Base-by-base conservation (phyloP, 2,797 vertebrate genomes). In the Molossus molossus region DNA sequence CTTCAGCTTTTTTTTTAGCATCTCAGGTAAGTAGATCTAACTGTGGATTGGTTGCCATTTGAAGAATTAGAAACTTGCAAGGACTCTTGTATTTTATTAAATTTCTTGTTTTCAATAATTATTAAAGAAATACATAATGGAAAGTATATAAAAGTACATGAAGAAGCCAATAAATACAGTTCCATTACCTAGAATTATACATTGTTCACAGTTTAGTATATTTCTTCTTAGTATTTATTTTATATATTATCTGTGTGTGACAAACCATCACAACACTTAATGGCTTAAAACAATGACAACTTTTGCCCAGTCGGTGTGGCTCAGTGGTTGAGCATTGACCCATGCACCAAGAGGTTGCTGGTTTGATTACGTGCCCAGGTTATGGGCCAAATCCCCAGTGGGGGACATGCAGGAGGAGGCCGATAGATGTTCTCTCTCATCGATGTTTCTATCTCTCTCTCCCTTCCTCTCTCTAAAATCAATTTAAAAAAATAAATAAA, bases 111-210 rank as follows among this genome's bases (percentile, higher is more conserved):
- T 93, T 64, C 18, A 65, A 15, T 17, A 80, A 79, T 72, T 53
- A 45, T 69, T 84, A 80, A 75, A 67, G 9, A 76, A 85, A 45
- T 79, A 57, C 8, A 50, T 75, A 88, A 94, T 57, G 10, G 50
- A 83, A 84, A 91, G 40, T 79, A 67, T 5, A 69, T 33, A 88
- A n/a, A 91, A 88, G 25, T 70, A 92, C 27, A 13, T 40, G n/a
- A 84, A 87, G 9, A 90, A 62, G 20, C 17, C 95, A 87, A 57
- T 55, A 69, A 83, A n/a, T 58, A 89, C 92, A 91, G 62, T 69
- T 45, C 11, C 7, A 64, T 84, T 85, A 53, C 23, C 76, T n/a
- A 53, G 45, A 69, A 17, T 67, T 91, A 67, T 48, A 55, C 9
- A n/a, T 69, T 75, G 20, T 29, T 48, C 75, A 69, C 53, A 60